phyloP scores from a whole-genome alignment of 2,797 vertebrate species.

The Epinephelus coioides region DNA sequence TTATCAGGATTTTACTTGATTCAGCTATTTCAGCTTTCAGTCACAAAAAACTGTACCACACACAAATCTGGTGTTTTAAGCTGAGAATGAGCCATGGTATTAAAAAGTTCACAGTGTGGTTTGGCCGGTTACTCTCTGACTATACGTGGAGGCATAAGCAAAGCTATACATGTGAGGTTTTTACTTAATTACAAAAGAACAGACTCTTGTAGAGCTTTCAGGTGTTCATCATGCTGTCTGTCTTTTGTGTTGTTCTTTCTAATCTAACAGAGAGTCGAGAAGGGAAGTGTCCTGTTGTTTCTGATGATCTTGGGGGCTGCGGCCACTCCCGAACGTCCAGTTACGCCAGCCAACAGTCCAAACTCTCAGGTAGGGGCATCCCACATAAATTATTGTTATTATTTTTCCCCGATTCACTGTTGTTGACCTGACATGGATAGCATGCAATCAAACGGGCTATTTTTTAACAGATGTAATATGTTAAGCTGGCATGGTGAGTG shows the following conservation, averaged over 20 bases:
- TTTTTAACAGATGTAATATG: not conserved
- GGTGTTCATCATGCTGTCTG: not conserved
- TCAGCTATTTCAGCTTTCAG: not conserved
- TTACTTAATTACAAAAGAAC: not conserved
- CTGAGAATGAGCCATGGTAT: not conserved
- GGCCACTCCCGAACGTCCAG: conserved; percentile 97
- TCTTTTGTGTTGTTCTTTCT: conserved; percentile 39
- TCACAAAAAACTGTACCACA: not conserved
- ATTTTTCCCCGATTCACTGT: not conserved
- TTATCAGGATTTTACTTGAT: not conserved
- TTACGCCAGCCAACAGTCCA: conserved; percentile 98
- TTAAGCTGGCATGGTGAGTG: not conserved
- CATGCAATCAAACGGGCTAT: not conserved
- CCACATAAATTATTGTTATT: not conserved
- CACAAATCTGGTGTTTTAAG: not conserved
- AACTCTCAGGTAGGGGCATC: conserved; percentile 91
- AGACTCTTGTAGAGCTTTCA: not conserved
- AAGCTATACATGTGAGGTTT: not conserved
- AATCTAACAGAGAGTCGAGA: conserved; percentile 85
- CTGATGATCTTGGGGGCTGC: conserved; percentile 92
- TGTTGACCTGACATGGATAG: not conserved
- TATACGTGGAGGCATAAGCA: not conserved
- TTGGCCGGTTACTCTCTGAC: not conserved
- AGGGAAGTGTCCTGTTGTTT: conserved; percentile 90
- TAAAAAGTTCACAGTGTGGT: too few relatives aligned